Evolutionary conservation across 2,797 vertebrate species (phyloP), one percentile per base, ranked within the genome.

Genomic region (Gymnopithys bicolor): DNA sequence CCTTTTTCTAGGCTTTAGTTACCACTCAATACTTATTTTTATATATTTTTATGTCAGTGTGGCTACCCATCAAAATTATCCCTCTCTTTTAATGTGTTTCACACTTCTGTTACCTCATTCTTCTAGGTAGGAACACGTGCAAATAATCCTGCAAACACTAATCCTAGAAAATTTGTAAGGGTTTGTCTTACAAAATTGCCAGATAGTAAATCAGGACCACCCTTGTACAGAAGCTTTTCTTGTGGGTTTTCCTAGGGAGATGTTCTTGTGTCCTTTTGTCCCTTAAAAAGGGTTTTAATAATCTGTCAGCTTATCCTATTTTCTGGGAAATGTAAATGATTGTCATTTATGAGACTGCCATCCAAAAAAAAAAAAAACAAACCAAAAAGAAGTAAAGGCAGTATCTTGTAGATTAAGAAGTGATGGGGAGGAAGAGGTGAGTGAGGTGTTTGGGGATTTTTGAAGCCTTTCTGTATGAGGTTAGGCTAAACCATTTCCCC

Each of bases 381-480:
- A 35, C 8, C 35, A 35, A 25, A 30, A 67, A 10, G 30, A 22
- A 30, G 28, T 7, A 56, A 45, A n/a, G 13, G 19, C 45, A 56
- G 8, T 62, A n/a, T 21, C 28, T 24, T 30, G 21, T 62, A 75
- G 33, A n/a, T 67, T 70, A 58, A 67, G 33, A 22, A 52, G 10
- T 64, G 35, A 18, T 41, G 53, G 27, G 8, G 18, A 81, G 4
- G 39, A 63, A 53, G 43, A 49, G 22, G 13, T 16, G 35, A 67
- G 33, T 35, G 49, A 87, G 13, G 3, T 43, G 32, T 48, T 28
- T 52, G 22, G 11, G 13, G 0, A 0, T 3, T 53, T 53, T 46
- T 41, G 13, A 82, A 80, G 14, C 7, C 13, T 69, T 76, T 49
- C 19, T 37, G 2, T 32, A 13, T 62, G 9, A 90, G 33, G 35